Percentiles rank a stretch among this genome's conserved stretches.
Conservation (phyloP, 2,888 invertebrate species). For the Temnothorax unifasciatus region DNA sequence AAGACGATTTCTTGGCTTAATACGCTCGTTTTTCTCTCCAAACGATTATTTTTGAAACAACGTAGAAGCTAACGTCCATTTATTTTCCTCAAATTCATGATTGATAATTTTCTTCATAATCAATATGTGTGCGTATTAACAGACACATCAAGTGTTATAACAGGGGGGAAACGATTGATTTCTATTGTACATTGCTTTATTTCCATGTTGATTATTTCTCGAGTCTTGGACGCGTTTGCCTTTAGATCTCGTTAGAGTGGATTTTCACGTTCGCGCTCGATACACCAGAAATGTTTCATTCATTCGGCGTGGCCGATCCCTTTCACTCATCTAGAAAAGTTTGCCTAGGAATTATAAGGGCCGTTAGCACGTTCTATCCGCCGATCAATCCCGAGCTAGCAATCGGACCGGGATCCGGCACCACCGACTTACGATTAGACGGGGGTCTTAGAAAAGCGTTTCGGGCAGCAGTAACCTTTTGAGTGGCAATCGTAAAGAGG, state of each 20-base stretch:
- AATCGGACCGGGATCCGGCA: conserved; percentile 67
- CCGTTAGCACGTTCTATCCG: conserved; percentile 72
- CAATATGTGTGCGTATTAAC: neutral
- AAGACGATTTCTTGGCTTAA: neutral
- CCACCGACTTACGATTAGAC: conserved; percentile 18
- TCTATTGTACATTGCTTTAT: neutral
- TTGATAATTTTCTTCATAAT: neutral
- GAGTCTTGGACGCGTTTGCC: neutral
- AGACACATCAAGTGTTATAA: neutral
- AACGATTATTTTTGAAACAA: conserved; percentile 2
- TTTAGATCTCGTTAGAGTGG: conserved; percentile 1
- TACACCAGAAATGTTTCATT: conserved; percentile 43
- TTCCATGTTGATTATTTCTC: neutral
- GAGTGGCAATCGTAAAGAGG: conserved; percentile 78
- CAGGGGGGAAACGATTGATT: neutral
- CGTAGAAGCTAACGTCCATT: neutral
- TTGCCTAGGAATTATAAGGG: conserved; percentile 69
- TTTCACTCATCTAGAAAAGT: conserved; percentile 61
- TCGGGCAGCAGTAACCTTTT: conserved; percentile 75
- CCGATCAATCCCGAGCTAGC: conserved; percentile 75
- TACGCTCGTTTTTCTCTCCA: neutral
- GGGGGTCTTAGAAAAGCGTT: conserved; percentile 77
- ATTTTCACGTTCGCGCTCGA: conserved; percentile 28
- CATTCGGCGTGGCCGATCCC: neutral
- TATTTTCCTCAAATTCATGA: neutral